Evolutionary conservation across 2,888 invertebrate genomes (phyloP), one percentile per base, ranked within the genome.

Genomic region (Pterostichus madidus): DNA sequence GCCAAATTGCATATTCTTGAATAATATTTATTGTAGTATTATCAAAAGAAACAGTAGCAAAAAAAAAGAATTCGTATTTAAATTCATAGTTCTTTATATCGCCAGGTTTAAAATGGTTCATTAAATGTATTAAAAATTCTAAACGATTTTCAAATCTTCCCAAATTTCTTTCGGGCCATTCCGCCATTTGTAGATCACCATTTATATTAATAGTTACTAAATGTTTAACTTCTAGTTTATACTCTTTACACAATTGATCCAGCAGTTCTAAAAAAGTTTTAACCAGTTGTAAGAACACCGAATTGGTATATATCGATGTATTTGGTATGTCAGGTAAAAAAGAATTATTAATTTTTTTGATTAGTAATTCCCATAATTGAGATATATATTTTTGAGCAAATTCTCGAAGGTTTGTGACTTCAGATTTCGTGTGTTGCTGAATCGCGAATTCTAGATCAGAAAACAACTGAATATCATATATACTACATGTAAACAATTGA

Each of bases 201-300:
- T 68, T 39, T 6, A 15, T 1, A 13, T n/a, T 39, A 1, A 61
- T n/a, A 0, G 8, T 8, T 11, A 61, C 31, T 13, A 61, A 10
- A 11, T 61, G 11, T 13, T 31, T 11, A 5, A 61, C 31, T 61
- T 31, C 8, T 10, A 32, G n/a, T 31, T 32, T 32, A 3, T 31
- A 8, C 4, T 61, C 32, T 5, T 11, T 31, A n/a, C 61, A 61
- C 17, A 61, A n/a, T 15, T 0, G 13, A 13, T 44, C 44, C 17
- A 68, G 39, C 13, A 68, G 17, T 44, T 68, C 68, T 8, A 68
- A 44, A 68, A 68, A 68, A 39, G 68, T 44, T 68, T 68, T 68
- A 10, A 68, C 15, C 7, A 68, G 39, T 68, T 68, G 68, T 10
- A 68, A 68, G 8, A 68, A 68, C 11, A 35, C 15, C 5, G 39